phyloP scores from a whole-genome alignment of 2,113 vertebrate species.

The Anoura caudifer region DNA sequence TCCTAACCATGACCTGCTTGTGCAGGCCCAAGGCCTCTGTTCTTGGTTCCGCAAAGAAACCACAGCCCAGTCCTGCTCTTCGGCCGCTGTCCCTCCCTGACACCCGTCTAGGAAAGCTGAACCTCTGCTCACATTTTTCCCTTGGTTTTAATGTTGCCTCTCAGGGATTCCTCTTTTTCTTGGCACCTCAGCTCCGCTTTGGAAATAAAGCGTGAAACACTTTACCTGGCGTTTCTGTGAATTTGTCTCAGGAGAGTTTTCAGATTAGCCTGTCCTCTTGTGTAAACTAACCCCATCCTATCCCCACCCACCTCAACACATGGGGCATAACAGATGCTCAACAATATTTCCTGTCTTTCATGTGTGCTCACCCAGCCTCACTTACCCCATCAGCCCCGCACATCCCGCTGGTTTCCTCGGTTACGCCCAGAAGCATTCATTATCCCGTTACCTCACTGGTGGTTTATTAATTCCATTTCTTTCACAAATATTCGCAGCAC shows the following conservation, averaged over 20 bases:
- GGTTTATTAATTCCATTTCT: conserved; percentile 1
- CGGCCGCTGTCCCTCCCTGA: background rate
- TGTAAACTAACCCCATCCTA: no score
- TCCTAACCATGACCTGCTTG: background rate
- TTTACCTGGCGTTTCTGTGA: background rate
- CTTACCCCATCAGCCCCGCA: no score
- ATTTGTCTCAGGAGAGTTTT: background rate
- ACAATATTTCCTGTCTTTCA: background rate
- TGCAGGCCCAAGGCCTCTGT: background rate
- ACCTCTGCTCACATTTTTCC: no score
- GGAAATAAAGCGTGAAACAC: background rate
- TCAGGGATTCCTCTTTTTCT: background rate
- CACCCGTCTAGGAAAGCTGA: background rate
- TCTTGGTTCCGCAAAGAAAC: background rate
- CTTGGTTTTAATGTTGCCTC: background rate
- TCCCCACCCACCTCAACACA: background rate
- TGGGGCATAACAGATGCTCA: background rate
- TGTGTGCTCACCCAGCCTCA: background rate
- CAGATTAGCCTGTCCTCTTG: background rate
- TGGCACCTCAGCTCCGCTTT: background rate
- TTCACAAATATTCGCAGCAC: background rate
- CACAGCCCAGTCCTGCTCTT: background rate
- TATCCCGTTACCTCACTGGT: background rate
- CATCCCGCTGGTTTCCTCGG: background rate
- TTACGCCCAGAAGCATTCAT: background rate